Conservation (phyloP, 2,888 invertebrate species). For the Ephialtes manifestator region DNA sequence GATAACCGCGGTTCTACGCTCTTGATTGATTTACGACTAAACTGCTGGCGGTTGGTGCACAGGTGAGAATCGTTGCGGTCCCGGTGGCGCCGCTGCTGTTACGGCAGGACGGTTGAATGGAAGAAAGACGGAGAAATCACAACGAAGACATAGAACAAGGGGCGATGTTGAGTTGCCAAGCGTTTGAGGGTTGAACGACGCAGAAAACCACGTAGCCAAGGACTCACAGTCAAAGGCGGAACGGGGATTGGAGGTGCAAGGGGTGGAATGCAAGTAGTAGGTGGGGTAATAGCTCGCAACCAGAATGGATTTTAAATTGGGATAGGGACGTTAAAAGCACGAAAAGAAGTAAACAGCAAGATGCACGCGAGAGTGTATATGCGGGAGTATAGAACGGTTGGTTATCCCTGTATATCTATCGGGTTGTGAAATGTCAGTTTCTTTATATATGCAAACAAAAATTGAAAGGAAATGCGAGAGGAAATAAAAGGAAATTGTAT, state of each 20-base stretch:
- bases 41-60: constrained; percentile 63
- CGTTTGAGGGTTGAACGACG: background rate
- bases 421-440: background rate
- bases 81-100: constrained; percentile 16
- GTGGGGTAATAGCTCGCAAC: constrained; percentile 36
- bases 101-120: constrained; percentile 37
- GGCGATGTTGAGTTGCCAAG: constrained; percentile 17
- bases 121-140: constrained; percentile 22
- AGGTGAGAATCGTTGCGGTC: constrained; percentile 70
- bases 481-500: constrained; percentile 62
- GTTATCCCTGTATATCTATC: background rate
- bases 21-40: constrained; percentile 72
- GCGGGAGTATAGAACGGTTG: background rate
- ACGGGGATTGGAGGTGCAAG: background rate
- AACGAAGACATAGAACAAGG: constrained; percentile 25
- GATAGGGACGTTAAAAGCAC: constrained; percentile 49
- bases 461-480: constrained; percentile 38
- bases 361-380: constrained; percentile 19
- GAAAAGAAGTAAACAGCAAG: constrained; percentile 35
- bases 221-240: background rate
- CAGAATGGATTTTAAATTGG: constrained; percentile 59
- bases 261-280: background rate
- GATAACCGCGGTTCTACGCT: constrained; percentile 64
- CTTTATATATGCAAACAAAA: constrained; percentile 30
- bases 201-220: constrained; percentile 1